Percentiles rank a stretch among this genome's conserved stretches.
phyloP scores from a whole-genome alignment of 2,797 vertebrate species.

The Cryptoprocta ferox region DNA sequence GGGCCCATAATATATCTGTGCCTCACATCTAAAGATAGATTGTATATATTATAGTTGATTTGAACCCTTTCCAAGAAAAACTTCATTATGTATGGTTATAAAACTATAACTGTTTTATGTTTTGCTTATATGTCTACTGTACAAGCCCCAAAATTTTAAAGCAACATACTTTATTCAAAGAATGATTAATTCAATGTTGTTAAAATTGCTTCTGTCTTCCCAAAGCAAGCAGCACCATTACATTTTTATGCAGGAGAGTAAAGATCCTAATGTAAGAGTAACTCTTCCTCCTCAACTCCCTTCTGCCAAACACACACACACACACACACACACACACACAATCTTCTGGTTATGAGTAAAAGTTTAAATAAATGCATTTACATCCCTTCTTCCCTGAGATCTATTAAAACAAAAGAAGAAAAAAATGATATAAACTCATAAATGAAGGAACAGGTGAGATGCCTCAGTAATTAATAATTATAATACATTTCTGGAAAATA shows the following conservation, averaged over 20 bases:
- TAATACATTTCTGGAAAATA: neutral
- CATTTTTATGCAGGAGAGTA: constrained; percentile 8
- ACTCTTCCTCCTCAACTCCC: neutral
- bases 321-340: neutral
- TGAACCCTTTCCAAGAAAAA: constrained; percentile 48
- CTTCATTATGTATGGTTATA: neutral
- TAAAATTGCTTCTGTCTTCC: constrained; percentile 55
- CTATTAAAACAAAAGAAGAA: neutral
- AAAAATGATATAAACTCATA: neutral
- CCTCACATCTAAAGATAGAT: constrained; percentile 4
- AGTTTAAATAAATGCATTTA: neutral
- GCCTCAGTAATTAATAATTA: neutral
- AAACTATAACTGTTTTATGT: neutral
- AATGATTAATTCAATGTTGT: constrained; percentile 9
- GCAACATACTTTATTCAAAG: constrained; percentile 36
- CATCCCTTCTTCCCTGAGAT: neutral
- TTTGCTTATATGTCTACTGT: neutral
- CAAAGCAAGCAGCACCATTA: constrained; percentile 17
- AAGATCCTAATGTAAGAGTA: neutral
- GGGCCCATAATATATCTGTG: neutral
- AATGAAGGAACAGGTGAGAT: neutral
- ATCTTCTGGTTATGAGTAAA: neutral
- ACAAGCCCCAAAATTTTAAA: neutral
- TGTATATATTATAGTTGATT: neutral
- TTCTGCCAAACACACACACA: neutral